Conservation (phyloP, 2,113 vertebrate species). For the Zeus faber region DNA sequence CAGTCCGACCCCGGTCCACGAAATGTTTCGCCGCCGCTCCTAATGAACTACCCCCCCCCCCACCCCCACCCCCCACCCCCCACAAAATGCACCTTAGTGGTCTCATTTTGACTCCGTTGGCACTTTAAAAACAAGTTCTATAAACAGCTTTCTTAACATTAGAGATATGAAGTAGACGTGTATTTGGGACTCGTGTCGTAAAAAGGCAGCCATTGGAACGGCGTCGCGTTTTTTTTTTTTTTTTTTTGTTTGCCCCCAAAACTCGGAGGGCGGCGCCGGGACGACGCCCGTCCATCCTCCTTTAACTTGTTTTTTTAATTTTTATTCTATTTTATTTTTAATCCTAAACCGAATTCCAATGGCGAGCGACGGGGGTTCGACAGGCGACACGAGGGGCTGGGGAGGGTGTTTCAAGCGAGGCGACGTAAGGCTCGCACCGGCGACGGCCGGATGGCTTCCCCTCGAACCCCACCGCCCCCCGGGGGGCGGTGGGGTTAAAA, state of each 20-base stretch:
- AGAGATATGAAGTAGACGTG: conserved; percentile 68
- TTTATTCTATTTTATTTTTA: no score
- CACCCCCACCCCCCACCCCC: conserved; percentile 26
- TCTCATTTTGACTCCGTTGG: conserved; percentile 74
- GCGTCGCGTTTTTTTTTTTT: no score
- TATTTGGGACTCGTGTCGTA: conserved; percentile 54
- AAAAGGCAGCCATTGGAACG: conserved; percentile 57
- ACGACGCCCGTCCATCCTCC: background rate
- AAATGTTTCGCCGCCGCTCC: conserved; percentile 34
- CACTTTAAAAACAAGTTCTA: conserved; percentile 77
- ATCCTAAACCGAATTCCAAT: no score
- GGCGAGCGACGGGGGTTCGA: conserved; percentile 7
- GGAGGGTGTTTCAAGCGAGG: conserved; percentile 32
- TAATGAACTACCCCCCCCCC: conserved; percentile 34
- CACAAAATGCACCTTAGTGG: conserved; percentile 71
- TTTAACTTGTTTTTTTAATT: background rate
- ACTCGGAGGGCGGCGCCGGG: background rate
- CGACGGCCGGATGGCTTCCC: conserved; percentile 49
- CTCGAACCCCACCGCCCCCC: no score
- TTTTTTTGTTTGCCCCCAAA: no score
- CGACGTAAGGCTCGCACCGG: conserved; percentile 63
- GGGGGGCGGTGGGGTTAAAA: no score
- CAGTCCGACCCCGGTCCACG: conserved; percentile 25
- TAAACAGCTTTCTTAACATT: conserved; percentile 75
- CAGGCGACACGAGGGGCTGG: background rate